These are phyloP conservation scores for Atta cephalotes DNA, from an alignment of 1,140 invertebrate species.

Conservation along the genomic window DNA sequence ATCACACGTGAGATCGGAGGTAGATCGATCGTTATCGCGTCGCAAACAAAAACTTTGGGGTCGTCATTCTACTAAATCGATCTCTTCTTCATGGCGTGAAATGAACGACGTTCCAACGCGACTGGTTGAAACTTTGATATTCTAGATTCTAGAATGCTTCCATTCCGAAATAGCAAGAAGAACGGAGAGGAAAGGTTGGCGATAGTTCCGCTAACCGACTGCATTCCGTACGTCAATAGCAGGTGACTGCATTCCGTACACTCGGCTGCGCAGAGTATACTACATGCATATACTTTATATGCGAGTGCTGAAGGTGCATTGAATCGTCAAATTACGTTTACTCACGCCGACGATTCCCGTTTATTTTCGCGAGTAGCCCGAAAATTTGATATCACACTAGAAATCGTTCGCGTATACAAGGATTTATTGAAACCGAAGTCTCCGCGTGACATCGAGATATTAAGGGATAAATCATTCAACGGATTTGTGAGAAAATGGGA, in stretches of 20 bases:
- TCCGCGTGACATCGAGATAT: constrained; percentile 42
- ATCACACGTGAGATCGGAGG: neutral
- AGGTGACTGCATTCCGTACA: constrained; percentile 60
- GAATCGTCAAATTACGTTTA: constrained; percentile 70
- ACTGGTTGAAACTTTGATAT: constrained; percentile 55
- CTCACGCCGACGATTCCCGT: constrained; percentile 38
- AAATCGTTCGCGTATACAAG: constrained; percentile 11
- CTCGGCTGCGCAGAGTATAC: constrained; percentile 49
- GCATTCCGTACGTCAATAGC: constrained; percentile 52
- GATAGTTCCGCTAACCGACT: constrained; percentile 62
- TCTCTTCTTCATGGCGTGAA: constrained; percentile 36
- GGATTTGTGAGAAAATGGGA: neutral
- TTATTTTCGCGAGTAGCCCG: constrained; percentile 36
- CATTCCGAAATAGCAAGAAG: constrained; percentile 34
- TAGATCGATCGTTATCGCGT: neutral
- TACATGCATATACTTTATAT: constrained; percentile 58
- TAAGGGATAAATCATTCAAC: constrained; percentile 21
- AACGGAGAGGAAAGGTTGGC: constrained; percentile 41
- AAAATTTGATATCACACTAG: constrained; percentile 51
- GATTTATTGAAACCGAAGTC: constrained; percentile 41
- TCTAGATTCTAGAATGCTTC: constrained; percentile 37
- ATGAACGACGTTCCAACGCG: constrained; percentile 26
- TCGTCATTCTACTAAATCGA: constrained; percentile 12
- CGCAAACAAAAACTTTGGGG: neutral
- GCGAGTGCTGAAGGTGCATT: constrained; percentile 47